phyloP scores from a whole-genome alignment of 2,113 vertebrate species.

The Gulo gulo region DNA sequence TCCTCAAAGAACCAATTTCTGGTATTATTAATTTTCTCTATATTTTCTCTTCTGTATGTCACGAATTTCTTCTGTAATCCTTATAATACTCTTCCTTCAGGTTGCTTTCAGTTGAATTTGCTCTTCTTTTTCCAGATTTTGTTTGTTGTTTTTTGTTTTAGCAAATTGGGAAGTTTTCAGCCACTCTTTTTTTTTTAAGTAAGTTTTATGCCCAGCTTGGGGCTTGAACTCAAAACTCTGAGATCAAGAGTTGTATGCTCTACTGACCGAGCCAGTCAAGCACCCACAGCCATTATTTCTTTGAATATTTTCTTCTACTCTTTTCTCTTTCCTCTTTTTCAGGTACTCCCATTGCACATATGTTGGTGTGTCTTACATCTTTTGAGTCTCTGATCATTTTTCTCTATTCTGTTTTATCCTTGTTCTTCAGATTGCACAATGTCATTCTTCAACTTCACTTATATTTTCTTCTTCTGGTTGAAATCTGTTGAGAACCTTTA shows the following conservation, averaged over 20 bases:
- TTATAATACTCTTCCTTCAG: background rate
- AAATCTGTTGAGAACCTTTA: background rate
- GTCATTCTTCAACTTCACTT: background rate
- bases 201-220: background rate
- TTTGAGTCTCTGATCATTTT: background rate
- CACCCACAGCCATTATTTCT: background rate
- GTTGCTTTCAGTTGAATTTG: background rate
- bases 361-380: background rate
- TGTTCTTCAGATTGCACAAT: background rate
- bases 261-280: background rate
- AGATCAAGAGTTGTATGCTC: background rate
- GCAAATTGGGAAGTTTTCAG: background rate
- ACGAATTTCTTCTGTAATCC: background rate
- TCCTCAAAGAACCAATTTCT: background rate
- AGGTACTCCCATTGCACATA: background rate
- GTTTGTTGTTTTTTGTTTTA: background rate
- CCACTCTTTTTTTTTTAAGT: background rate
- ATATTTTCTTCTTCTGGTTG: background rate
- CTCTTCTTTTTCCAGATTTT: background rate
- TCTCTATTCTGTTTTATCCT: background rate
- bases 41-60: background rate
- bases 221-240: background rate
- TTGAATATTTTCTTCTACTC: background rate
- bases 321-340: background rate
- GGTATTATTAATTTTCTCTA: background rate